Evolutionary conservation across 2,113 vertebrate genomes (phyloP).

Genomic region (Thalassoma bifasciatum): DNA sequence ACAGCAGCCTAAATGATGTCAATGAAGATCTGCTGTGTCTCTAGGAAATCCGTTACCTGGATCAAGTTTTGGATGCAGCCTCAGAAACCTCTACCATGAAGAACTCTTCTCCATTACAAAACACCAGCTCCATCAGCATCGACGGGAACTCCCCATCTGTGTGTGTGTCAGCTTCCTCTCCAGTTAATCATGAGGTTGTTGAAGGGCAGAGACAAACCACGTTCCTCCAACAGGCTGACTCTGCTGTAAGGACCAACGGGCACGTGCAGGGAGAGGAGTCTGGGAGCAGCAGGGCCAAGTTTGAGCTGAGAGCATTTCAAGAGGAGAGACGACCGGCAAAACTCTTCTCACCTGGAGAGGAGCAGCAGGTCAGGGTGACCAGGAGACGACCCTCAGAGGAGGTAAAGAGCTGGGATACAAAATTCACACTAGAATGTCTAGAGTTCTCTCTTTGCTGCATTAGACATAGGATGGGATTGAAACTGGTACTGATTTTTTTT

Average conservation of each 20-base stretch:
- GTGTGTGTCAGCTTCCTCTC: slow-evolving; percentile 64
- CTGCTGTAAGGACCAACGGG: slow-evolving; percentile 64
- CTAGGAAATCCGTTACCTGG: slow-evolving; percentile 94
- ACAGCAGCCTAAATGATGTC: too few species aligned
- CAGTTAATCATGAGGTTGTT: slow-evolving; percentile 59
- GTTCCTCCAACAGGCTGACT: slow-evolving; percentile 72
- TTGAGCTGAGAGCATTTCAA: slow-evolving; percentile 94
- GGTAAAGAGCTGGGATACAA: slow-evolving; percentile 72
- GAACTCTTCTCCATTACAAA: slow-evolving; percentile 82
- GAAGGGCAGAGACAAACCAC: slow-evolving; percentile 72
- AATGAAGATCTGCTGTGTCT: slow-evolving; percentile 4
- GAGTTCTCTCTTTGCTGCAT: too few species aligned
- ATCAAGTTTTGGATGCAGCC: slow-evolving; percentile 93
- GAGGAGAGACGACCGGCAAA: slow-evolving; percentile 95
- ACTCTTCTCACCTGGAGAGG: slow-evolving; percentile 87
- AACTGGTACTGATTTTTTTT: too few species aligned
- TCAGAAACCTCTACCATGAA: slow-evolving; percentile 89
- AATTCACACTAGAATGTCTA: too few species aligned
- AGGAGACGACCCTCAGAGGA: slow-evolving; percentile 92
- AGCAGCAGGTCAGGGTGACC: slow-evolving; percentile 88
- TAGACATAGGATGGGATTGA: too few species aligned
- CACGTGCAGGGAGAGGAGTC: slow-evolving; percentile 76
- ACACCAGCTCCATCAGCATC: slow-evolving; percentile 59
- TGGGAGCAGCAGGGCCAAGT: slow-evolving; percentile 83
- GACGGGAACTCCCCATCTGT: slow-evolving; percentile 78